phyloP scores from a whole-genome alignment of 2,113 vertebrate species.

The Larimichthys polyactis region DNA sequence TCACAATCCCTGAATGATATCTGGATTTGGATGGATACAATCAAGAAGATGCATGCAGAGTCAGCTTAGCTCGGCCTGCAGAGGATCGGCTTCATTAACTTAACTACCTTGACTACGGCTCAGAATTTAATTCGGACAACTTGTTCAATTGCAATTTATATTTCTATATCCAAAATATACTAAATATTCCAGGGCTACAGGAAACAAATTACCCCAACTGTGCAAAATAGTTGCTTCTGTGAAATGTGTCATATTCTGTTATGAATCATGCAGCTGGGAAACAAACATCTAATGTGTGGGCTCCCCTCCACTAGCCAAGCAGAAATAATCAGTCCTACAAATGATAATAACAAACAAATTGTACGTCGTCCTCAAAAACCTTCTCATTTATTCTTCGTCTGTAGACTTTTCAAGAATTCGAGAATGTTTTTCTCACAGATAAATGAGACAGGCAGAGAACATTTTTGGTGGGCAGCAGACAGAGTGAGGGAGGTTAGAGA shows the following conservation, averaged over 20 bases:
- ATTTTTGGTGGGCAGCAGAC: neutral
- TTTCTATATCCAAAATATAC: neutral
- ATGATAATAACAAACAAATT: slow-evolving; percentile 1
- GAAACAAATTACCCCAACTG: neutral
- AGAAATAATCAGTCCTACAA: neutral
- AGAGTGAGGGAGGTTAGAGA: neutral
- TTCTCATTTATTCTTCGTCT: neutral
- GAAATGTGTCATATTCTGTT: slow-evolving; percentile 35
- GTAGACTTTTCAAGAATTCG: neutral
- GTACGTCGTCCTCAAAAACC: neutral
- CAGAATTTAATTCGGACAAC: slow-evolving; percentile 1
- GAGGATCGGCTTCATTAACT: slow-evolving; percentile 54
- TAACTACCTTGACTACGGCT: slow-evolving; percentile 30
- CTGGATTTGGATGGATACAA: slow-evolving; percentile 63
- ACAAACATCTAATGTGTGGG: slow-evolving; percentile 9
- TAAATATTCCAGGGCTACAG: neutral
- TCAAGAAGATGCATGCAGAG: slow-evolving; percentile 51
- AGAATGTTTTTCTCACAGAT: neutral
- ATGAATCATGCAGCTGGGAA: slow-evolving; percentile 4
- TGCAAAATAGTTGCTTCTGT: slow-evolving; percentile 39
- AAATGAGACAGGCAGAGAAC: neutral
- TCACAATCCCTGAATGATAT: slow-evolving; percentile 48
- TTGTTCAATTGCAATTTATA: neutral
- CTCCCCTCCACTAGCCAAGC: neutral
- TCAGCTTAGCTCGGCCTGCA: slow-evolving; percentile 54